Percentiles rank a stretch among this genome's conserved stretches.
Evolutionary conservation across 2,797 vertebrate species (phyloP).

Genomic region (Microcaecilia unicolor): DNA sequence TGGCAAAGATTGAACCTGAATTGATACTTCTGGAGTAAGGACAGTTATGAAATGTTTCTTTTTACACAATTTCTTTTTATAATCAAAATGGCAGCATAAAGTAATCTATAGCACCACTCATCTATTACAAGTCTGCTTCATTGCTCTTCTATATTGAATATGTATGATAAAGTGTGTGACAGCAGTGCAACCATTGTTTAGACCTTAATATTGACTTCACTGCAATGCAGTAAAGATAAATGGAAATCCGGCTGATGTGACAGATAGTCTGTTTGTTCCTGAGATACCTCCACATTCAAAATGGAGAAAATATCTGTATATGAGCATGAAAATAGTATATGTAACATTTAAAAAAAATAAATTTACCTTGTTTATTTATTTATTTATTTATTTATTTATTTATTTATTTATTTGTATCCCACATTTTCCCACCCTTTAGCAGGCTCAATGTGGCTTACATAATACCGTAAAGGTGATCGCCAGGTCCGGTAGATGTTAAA

Average conservation of each 20-base stretch:
- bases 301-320: background rate
- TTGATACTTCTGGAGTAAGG: background rate
- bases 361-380: too few relatives aligned
- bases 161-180: background rate
- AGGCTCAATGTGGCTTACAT: too few relatives aligned
- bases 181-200: background rate
- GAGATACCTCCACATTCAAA: background rate
- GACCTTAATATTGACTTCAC: background rate
- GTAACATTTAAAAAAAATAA: too few relatives aligned
- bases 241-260: background rate
- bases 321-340: too few relatives aligned
- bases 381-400: too few relatives aligned
- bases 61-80: background rate
- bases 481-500: too few relatives aligned
- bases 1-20: background rate
- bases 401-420: too few relatives aligned
- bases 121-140: background rate
- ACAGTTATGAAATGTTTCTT: background rate
- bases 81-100: background rate
- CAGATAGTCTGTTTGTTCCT: background rate
- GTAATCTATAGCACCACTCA: background rate
- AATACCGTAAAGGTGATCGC: too few relatives aligned
- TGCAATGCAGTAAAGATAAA: background rate
- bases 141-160: background rate
- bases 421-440: too few relatives aligned